Conservation (phyloP, 2,888 invertebrate species). For the Chironomus tentans region DNA sequence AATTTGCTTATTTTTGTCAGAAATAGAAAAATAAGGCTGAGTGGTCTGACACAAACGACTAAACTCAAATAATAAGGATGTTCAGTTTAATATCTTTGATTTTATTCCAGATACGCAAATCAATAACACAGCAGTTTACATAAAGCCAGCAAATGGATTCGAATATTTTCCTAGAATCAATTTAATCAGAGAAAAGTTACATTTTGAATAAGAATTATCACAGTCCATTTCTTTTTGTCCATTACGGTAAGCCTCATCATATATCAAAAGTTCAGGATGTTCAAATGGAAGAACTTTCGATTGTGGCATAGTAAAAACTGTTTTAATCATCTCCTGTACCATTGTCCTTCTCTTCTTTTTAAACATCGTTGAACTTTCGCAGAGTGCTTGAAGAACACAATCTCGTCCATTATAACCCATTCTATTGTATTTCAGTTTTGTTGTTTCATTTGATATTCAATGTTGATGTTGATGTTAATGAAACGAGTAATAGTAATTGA, state of each 20-base stretch:
- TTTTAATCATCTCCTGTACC: conserved; percentile 59
- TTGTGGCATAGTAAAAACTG: conserved; percentile 52
- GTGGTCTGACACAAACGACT: too few species aligned
- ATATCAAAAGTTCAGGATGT: conserved; percentile 54
- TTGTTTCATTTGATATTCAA: too few species aligned
- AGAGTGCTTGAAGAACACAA: conserved; percentile 61
- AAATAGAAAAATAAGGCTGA: too few species aligned
- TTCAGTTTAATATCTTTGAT: too few species aligned
- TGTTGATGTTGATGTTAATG: background rate
- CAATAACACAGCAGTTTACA: background rate
- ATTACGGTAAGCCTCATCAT: conserved; percentile 54
- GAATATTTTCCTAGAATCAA: conserved; percentile 52
- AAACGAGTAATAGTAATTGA: too few species aligned
- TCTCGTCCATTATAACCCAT: conserved; percentile 66
- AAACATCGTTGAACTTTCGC: conserved; percentile 61
- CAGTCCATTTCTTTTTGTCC: conserved; percentile 46
- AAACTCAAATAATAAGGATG: too few species aligned
- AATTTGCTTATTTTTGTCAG: too few species aligned
- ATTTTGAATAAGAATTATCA: conserved; percentile 47
- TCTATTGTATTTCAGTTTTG: conserved; percentile 39
- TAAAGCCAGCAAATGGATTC: conserved; percentile 12
- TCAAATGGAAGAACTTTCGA: conserved; percentile 53
- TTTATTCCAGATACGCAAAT: too few species aligned
- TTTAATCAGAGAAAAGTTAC: conserved; percentile 63
- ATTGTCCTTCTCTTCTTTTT: conserved; percentile 52